Percentiles rank a stretch among this genome's conserved stretches.
Conservation (phyloP, 1,140 invertebrate species). For the Camponotus vicinus region DNA sequence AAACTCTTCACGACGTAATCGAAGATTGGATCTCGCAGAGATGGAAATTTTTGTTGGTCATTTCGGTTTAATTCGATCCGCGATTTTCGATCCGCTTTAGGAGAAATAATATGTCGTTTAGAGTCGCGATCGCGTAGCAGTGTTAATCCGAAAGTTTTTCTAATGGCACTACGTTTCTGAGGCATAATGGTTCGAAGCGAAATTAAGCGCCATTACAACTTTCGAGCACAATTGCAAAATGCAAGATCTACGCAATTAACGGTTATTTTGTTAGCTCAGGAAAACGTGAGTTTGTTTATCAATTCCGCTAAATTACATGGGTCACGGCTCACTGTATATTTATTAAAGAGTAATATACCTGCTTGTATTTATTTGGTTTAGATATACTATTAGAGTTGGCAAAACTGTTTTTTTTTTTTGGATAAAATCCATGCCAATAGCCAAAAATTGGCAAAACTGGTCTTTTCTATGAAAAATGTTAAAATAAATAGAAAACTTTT, state of each 20-base stretch:
- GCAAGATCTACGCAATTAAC: slow-evolving; percentile 46
- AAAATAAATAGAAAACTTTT: too few relatives aligned
- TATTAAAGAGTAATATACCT: not conserved
- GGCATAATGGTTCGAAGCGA: slow-evolving; percentile 40
- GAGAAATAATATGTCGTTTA: slow-evolving; percentile 12
- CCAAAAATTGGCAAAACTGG: too few relatives aligned
- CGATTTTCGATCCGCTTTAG: not conserved
- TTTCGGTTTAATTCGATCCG: not conserved
- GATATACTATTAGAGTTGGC: too few relatives aligned
- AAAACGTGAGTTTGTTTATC: slow-evolving; percentile 47
- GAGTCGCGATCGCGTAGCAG: slow-evolving; percentile 20
- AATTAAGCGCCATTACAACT: slow-evolving; percentile 48
- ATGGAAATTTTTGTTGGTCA: not conserved
- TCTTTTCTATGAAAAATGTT: too few relatives aligned
- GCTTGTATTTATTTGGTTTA: not conserved
- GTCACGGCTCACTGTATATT: not conserved
- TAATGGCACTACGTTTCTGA: slow-evolving; percentile 37
- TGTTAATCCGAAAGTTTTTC: slow-evolving; percentile 54
- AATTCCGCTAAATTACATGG: slow-evolving; percentile 23
- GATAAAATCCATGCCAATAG: too few relatives aligned
- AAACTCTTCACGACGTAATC: not conserved
- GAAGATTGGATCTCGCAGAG: not conserved
- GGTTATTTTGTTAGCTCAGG: slow-evolving; percentile 55
- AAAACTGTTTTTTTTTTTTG: too few relatives aligned
- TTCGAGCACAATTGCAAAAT: not conserved